Evolutionary conservation across 1,140 invertebrate genomes (phyloP).

Genomic region (Drosophila triauraria): DNA sequence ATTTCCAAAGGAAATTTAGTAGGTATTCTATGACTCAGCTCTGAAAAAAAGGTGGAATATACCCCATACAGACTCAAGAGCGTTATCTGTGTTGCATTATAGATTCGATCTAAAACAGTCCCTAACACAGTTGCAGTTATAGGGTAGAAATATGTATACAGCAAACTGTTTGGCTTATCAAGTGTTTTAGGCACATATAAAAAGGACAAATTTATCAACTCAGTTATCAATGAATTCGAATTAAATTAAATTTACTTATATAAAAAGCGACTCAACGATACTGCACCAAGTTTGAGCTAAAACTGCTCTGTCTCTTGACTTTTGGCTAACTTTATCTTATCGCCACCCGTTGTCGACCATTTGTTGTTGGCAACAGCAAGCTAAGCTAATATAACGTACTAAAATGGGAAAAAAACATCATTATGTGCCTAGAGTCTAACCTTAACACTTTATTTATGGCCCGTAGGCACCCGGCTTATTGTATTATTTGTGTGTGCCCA

Average conservation of each 20-base stretch:
- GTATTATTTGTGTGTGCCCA: conserved; percentile 27
- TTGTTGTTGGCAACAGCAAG: conserved; percentile 28
- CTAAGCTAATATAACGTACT: conserved; percentile 30
- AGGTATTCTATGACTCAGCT: conserved; percentile 5
- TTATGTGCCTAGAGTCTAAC: conserved; percentile 21
- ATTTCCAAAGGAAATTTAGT: background rate
- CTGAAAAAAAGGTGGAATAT: background rate
- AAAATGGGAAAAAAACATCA: conserved; percentile 27
- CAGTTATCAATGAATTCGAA: background rate
- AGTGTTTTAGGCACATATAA: background rate
- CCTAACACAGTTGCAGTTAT: conserved; percentile 6
- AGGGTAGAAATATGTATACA: background rate
- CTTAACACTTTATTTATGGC: conserved; percentile 42
- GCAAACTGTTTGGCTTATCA: background rate
- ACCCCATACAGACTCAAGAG: background rate
- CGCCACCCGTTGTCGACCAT: conserved; percentile 23
- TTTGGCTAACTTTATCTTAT: conserved; percentile 60
- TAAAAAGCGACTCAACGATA: conserved; percentile 3
- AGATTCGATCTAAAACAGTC: background rate
- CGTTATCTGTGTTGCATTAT: conserved; percentile 12
- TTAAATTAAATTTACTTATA: conserved; percentile 4
- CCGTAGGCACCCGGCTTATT: conserved; percentile 8
- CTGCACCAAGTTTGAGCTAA: conserved; percentile 2
- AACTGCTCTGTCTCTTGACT: conserved; percentile 23
- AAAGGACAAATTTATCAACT: background rate